Evolutionary conservation across 2,797 vertebrate species (phyloP).

Genomic region (Luscinia luscinia): DNA sequence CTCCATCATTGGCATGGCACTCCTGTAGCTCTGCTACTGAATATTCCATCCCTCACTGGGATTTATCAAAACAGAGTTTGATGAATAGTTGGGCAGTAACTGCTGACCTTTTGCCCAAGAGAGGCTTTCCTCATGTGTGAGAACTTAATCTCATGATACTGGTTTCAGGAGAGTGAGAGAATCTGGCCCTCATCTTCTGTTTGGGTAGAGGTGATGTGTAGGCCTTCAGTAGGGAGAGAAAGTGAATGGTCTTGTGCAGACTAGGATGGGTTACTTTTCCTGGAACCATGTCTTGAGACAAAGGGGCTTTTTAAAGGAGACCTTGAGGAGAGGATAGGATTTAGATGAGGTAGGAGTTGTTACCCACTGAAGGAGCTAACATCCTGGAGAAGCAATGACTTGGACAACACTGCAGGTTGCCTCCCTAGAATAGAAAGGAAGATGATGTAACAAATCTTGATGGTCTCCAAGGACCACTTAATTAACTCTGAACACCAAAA

Average conservation of each 20-base stretch:
- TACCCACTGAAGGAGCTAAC: background rate
- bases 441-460: background rate
- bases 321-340: background rate
- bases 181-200: background rate
- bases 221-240: background rate
- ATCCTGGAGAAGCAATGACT: background rate
- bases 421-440: background rate
- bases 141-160: background rate
- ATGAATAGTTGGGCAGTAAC: background rate
- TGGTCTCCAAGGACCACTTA: background rate
- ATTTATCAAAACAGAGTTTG: background rate
- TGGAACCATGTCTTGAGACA: background rate
- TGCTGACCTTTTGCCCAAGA: background rate
- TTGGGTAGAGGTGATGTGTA: background rate
- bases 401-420: background rate
- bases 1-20: background rate
- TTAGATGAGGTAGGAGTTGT: background rate
- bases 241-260: fast-evolving
- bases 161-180: background rate
- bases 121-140: background rate
- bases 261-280: background rate
- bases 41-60: background rate
- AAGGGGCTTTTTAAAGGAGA: background rate
- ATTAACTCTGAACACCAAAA: background rate
- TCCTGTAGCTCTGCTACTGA: background rate